A percentile compares a stretch with the other conserved stretches of the same genome.
phyloP scores from a whole-genome alignment of 2,888 invertebrate genomes.

The Alentia gelatinosa region DNA sequence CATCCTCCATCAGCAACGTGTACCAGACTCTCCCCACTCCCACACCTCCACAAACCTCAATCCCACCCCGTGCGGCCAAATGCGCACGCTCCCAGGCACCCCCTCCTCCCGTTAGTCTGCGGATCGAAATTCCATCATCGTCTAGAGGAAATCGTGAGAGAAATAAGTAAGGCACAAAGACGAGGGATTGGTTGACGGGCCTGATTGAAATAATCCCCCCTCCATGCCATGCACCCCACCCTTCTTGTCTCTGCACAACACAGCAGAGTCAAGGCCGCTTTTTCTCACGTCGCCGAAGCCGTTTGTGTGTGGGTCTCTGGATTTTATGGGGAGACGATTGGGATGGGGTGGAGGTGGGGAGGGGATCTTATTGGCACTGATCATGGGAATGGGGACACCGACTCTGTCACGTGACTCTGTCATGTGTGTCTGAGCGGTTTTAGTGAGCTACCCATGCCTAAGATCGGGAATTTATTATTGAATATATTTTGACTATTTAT shows the following conservation, averaged over 20 bases:
- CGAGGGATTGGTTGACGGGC: background rate
- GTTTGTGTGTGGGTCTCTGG: too few relatives aligned
- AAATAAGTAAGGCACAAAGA: constrained; percentile 2
- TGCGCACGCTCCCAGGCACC: constrained; percentile 43
- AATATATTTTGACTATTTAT: too few relatives aligned
- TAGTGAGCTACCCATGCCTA: too few relatives aligned
- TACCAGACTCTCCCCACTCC: background rate
- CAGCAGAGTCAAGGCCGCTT: background rate
- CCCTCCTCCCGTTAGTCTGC: background rate
- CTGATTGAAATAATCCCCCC: constrained; percentile 27
- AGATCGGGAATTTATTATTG: too few relatives aligned
- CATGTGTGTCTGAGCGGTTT: too few relatives aligned
- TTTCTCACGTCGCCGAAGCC: constrained; percentile 25
- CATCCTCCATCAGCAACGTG: too few relatives aligned
- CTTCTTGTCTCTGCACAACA: too few relatives aligned
- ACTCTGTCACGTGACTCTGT: background rate
- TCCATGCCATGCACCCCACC: too few relatives aligned
- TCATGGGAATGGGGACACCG: background rate
- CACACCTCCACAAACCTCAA: background rate
- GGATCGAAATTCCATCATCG: constrained; percentile 38
- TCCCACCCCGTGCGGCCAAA: background rate
- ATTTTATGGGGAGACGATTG: background rate
- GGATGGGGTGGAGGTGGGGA: background rate
- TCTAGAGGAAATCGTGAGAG: constrained; percentile 18
- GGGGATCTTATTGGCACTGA: background rate